phyloP scores from a whole-genome alignment of 2,113 vertebrate genomes.

The Corydoras maculifer region DNA sequence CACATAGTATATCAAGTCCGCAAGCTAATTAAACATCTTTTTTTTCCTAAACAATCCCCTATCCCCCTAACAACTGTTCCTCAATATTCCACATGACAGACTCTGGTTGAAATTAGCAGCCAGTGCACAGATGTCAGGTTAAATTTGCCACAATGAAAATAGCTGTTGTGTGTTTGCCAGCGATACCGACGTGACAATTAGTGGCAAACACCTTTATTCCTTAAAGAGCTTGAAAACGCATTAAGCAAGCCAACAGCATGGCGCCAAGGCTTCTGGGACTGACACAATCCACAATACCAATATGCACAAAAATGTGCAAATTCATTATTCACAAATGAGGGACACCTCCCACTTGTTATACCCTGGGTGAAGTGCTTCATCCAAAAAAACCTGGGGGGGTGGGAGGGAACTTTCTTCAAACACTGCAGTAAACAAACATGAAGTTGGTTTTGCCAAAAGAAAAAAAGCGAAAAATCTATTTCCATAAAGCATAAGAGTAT shows the following conservation, averaged over 20 bases:
- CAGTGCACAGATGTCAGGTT: constrained; percentile 12
- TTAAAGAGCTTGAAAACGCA: constrained; percentile 50
- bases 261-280: constrained; percentile 42
- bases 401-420: too few species aligned
- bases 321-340: constrained; percentile 52
- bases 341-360: too few species aligned
- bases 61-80: not conserved
- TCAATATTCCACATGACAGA: constrained; percentile 6
- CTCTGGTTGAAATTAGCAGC: constrained; percentile 26
- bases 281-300: constrained; percentile 51
- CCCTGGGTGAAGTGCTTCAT: constrained; percentile 48
- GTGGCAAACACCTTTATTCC: constrained; percentile 40
- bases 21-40: not conserved
- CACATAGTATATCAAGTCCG: not conserved
- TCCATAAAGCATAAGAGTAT: too few species aligned
- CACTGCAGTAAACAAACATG: too few species aligned
- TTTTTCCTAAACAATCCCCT: constrained; percentile 1
- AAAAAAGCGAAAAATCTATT: too few species aligned
- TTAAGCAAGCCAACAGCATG: constrained; percentile 46
- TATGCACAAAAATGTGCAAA: constrained; percentile 52
- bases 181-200: constrained; percentile 44
- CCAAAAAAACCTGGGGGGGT: constrained; percentile 1
- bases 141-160: constrained; percentile 38
- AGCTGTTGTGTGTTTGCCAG: constrained; percentile 46
- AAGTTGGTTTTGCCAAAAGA: too few species aligned